Evolutionary conservation across 2,113 vertebrate genomes (phyloP).

Genomic region (Hypanus sabinus): DNA sequence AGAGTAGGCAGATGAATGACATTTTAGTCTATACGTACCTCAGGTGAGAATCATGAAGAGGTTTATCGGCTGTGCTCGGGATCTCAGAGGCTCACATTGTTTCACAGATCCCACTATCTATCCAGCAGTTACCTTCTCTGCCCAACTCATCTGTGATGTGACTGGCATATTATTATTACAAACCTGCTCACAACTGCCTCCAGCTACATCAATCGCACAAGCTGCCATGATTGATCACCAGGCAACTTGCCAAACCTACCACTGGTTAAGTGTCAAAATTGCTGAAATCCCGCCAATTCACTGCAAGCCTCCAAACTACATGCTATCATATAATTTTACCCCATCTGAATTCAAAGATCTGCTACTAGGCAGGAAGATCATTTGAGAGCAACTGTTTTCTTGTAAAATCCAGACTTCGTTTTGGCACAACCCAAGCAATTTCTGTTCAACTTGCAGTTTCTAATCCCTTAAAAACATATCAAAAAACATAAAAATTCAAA

Average conservation of each 20-base stretch:
- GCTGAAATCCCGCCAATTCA: background rate
- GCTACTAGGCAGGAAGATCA: background rate
- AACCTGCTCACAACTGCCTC: conserved; percentile 10
- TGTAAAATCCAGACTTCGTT: background rate
- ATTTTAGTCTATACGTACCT: background rate
- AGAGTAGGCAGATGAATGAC: conserved; percentile 32
- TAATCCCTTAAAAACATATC: background rate
- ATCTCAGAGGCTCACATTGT: background rate
- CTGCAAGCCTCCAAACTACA: conserved; percentile 10
- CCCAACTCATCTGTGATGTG: conserved; percentile 6
- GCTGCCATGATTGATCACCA: background rate
- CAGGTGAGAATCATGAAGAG: conserved; percentile 10
- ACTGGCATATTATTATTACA: background rate
- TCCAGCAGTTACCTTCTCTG: background rate
- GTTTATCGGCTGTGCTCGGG: background rate
- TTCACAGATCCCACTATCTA: background rate
- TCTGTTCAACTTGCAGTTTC: background rate
- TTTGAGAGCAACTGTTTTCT: background rate
- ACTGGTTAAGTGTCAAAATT: conserved; percentile 27
- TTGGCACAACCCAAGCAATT: background rate
- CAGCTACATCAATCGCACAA: background rate
- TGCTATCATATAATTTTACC: background rate
- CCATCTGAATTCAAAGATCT: background rate
- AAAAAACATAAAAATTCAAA: background rate
- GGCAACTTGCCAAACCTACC: conserved; percentile 11